Conservation (phyloP, 1,140 invertebrate species). For the Cyphomyrmex costatus region DNA sequence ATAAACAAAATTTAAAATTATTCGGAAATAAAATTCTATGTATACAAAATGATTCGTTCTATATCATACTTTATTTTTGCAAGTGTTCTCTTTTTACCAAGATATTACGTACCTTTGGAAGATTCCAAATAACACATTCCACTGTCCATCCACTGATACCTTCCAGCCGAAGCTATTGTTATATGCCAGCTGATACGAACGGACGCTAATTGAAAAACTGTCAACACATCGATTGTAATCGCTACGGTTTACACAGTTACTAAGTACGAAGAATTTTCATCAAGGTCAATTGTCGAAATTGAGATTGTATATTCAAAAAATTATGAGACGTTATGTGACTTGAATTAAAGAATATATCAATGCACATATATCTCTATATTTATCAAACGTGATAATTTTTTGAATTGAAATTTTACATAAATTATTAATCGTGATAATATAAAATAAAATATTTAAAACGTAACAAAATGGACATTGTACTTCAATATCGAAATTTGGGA, state of each 20-base stretch:
- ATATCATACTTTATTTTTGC: neutral
- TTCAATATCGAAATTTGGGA: neutral
- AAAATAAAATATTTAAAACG: neutral
- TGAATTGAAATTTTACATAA: neutral
- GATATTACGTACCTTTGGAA: conserved; percentile 3
- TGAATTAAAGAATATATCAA: neutral
- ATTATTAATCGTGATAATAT: neutral
- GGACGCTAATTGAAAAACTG: neutral
- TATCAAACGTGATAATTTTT: neutral
- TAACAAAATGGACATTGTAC: neutral
- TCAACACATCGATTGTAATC: neutral
- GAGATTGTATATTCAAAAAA: neutral
- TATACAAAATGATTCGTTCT: neutral
- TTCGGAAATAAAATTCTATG: neutral
- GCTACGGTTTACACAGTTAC: neutral
- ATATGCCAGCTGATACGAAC: neutral
- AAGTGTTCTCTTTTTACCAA: neutral
- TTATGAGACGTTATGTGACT: neutral
- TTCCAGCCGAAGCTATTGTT: neutral
- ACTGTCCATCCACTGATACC: neutral
- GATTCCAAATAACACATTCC: neutral
- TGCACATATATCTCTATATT: neutral
- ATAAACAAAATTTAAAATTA: neutral
- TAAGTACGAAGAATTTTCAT: neutral
- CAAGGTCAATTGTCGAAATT: neutral